Evolutionary conservation across 2,113 vertebrate species (phyloP).

Genomic region (Sisor rabdophorus): DNA sequence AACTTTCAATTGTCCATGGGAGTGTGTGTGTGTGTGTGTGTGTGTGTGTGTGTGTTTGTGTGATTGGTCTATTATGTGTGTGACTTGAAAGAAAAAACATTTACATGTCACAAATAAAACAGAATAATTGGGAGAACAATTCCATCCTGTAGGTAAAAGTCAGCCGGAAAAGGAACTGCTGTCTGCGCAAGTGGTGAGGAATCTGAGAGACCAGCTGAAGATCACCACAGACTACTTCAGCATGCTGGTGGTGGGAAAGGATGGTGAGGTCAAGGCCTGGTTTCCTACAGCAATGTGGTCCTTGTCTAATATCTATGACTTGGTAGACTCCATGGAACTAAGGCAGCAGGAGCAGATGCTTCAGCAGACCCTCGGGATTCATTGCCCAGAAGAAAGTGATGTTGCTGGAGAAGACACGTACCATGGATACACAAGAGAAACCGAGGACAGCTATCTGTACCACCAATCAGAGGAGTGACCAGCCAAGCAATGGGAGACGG

Average conservation of each 20-base stretch:
- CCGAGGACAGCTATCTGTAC: slow-evolving; percentile 55
- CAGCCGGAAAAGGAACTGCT: slow-evolving; percentile 65
- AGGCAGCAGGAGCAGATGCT: slow-evolving; percentile 69
- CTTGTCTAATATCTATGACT: slow-evolving; percentile 70
- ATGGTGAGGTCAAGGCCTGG: slow-evolving; percentile 70
- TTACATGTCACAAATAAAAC: too few species aligned
- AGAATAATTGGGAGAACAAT: too few species aligned
- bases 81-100: too few species aligned
- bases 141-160: slow-evolving; percentile 60
- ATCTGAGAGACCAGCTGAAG: slow-evolving; percentile 69
- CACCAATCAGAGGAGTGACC: slow-evolving; percentile 50
- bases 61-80: too few species aligned
- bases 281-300: slow-evolving; percentile 73
- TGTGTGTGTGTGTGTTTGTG: too few species aligned
- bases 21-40: too few species aligned
- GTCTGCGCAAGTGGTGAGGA: slow-evolving; percentile 58
- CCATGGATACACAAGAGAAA: slow-evolving; percentile 50
- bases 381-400: slow-evolving; percentile 60
- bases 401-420: slow-evolving; percentile 37
- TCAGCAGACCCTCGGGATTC: slow-evolving; percentile 69
- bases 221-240: slow-evolving; percentile 72
- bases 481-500: slow-evolving; percentile 8
- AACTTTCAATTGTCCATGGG: too few species aligned
- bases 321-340: slow-evolving; percentile 73
- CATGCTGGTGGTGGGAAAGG: slow-evolving; percentile 74